Conservation (phyloP, 2,797 vertebrate species). For the Octomys mimax region DNA sequence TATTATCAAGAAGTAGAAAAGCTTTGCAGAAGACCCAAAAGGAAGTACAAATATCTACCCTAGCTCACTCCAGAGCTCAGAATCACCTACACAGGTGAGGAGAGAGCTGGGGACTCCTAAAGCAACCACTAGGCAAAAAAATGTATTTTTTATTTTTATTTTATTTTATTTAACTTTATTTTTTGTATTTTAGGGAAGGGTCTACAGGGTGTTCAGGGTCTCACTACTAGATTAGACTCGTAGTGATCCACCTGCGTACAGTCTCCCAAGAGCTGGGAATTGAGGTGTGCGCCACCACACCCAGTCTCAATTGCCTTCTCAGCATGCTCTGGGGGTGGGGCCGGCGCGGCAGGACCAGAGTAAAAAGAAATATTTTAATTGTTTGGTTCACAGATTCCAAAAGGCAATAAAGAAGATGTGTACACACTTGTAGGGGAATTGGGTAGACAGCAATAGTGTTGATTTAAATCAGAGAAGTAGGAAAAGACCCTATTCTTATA, state of each 20-base stretch:
- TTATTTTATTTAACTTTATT: too few relatives aligned
- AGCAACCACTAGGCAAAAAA: conserved; percentile 29
- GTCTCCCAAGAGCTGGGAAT: too few relatives aligned
- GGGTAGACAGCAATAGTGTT: not conserved
- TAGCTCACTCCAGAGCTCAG: conserved; percentile 34
- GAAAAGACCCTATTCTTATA: conserved; percentile 19
- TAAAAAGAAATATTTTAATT: not conserved
- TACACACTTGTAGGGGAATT: not conserved
- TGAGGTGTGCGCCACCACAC: too few relatives aligned
- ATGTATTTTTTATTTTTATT: too few relatives aligned
- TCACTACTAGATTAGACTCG: too few relatives aligned
- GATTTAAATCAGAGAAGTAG: conserved; percentile 24
- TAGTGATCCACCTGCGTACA: too few relatives aligned
- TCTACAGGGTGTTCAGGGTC: too few relatives aligned
- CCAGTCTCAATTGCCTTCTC: too few relatives aligned
- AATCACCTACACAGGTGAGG: not conserved
- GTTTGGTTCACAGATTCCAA: conserved; percentile 22
- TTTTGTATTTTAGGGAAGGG: too few relatives aligned
- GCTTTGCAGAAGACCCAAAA: conserved; percentile 13
- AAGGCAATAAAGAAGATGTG: not conserved
- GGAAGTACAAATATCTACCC: not conserved
- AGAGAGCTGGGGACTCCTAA: not conserved
- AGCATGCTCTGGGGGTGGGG: too few relatives aligned
- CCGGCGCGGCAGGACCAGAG: too few relatives aligned
- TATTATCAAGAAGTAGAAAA: conserved; percentile 64